Evolutionary conservation across 2,797 vertebrate species (phyloP).

Genomic region (Molothrus aeneus): DNA sequence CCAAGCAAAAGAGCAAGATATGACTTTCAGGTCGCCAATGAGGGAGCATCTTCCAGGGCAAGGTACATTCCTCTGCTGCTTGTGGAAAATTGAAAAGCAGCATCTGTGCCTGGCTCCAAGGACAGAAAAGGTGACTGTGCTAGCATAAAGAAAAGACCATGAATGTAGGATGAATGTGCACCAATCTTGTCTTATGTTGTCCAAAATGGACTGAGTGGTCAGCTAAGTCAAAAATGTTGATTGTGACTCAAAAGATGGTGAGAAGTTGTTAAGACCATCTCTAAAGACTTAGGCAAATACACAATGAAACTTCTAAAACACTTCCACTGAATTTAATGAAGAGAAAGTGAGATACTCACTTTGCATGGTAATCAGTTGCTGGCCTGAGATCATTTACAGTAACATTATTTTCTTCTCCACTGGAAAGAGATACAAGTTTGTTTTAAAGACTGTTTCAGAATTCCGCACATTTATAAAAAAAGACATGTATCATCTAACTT

Average conservation of each 20-base stretch:
- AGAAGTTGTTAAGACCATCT: background rate
- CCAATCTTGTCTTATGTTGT: background rate
- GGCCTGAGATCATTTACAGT: conserved; percentile 93
- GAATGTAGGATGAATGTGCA: background rate
- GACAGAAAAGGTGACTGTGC: background rate
- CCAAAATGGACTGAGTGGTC: background rate
- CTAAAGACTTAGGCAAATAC: background rate
- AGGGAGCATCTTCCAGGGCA: background rate
- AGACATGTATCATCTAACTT: background rate
- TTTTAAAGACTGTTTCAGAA: background rate
- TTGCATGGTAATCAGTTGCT: conserved; percentile 95
- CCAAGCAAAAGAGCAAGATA: background rate
- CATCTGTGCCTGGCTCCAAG: background rate
- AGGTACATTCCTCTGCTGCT: background rate
- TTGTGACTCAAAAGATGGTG: background rate
- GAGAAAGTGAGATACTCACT: conserved; percentile 74
- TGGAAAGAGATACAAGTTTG: conserved; percentile 54
- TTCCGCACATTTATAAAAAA: background rate
- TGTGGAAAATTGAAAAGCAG: background rate
- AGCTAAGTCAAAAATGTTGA: background rate
- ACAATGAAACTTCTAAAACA: background rate
- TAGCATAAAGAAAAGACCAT: background rate
- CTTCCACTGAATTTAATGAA: background rate
- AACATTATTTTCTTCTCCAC: conserved; percentile 89
- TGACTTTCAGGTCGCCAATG: background rate